Evolutionary conservation across 2,888 invertebrate genomes (phyloP), one percentile per base, ranked within the genome.

Genomic region (Aspidiotus rigidus): DNA sequence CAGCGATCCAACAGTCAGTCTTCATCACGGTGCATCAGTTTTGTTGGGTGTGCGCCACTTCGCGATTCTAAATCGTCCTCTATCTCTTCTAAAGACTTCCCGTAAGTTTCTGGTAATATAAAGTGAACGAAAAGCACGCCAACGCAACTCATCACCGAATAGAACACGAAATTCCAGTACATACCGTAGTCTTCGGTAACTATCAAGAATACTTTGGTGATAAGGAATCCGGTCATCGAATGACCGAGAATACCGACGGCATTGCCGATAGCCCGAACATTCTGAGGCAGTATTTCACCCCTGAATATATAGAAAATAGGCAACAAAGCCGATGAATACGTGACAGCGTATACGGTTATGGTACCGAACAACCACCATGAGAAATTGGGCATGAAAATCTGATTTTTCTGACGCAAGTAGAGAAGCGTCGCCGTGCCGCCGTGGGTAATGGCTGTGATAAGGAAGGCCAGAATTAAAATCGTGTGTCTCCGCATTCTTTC

Each of bases 81-180:
- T 62, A 62, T 62, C 10, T 62, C 62, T 10, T 49, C 11, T 39
- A 62, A 49, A 3, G 62, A 28, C 15, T 62, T 62, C 13, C 53
- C 53, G 17, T 53, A 11, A 13, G 62, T 62, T 11, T 62, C 62
- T 7, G 62, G 62, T 28, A 28, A 28, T 28, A 28, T 28, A 28
- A 3, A 28, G 28, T 28, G 5, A 28, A 28, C 28, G 28, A 28
- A 28, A 28, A 28, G 28, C 28, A 28, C 28, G 28, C 28, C 28
- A 3, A 28, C 28, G 28, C 28, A 28, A 28, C 28, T 28, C 28
- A 28, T 28, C 28, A 28, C 28, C 28, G 28, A 28, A 5, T 28
- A 28, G 28, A 28, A 28, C 28, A 28, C 28, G 28, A 28, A 28
- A 28, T 28, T 28, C 28, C 28, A 28, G 28, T 28, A 28, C 28